Percentiles rank a stretch among this genome's conserved stretches.
Conservation (phyloP, 1,140 invertebrate genomes). For the Zaprionus ghesquierei region DNA sequence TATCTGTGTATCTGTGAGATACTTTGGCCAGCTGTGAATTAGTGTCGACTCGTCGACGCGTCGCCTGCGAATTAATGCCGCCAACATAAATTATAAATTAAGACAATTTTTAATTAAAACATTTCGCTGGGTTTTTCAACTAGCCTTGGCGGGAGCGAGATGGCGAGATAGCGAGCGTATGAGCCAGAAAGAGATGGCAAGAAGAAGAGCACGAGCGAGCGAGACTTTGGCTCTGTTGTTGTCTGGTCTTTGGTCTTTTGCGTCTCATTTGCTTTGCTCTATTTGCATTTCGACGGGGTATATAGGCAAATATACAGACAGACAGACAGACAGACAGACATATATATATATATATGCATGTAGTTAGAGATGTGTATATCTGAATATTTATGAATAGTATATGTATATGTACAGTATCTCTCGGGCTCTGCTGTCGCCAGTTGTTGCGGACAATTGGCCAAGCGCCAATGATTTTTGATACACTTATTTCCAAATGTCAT, state of each 20-base stretch:
- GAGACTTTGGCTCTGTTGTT: conserved; percentile 12
- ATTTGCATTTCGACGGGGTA: conserved; percentile 24
- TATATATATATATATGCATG: background rate
- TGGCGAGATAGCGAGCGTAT: background rate
- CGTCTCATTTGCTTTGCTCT: conserved; percentile 48
- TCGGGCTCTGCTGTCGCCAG: conserved; percentile 30
- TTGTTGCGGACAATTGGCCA: conserved; percentile 66
- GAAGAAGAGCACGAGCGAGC: background rate
- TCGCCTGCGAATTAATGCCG: conserved; percentile 73
- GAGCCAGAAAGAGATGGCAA: background rate
- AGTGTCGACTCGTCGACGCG: conserved; percentile 42
- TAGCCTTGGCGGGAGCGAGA: background rate
- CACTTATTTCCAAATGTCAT: conserved; percentile 64
- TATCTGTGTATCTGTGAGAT: conserved; percentile 54
- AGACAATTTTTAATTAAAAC: conserved; percentile 76
- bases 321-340: too few species aligned
- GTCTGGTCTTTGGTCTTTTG: conserved; percentile 22
- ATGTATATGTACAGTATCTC: conserved; percentile 1
- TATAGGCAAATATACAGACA: background rate
- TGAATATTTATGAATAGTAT: conserved; percentile 26
- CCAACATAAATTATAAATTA: conserved; percentile 76
- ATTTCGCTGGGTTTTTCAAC: conserved; percentile 52
- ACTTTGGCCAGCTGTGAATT: conserved; percentile 70
- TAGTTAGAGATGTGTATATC: conserved; percentile 4
- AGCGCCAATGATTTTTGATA: conserved; percentile 76